phyloP scores from a whole-genome alignment of 2,113 vertebrate genomes.

The Genyomyrus donnyi region DNA sequence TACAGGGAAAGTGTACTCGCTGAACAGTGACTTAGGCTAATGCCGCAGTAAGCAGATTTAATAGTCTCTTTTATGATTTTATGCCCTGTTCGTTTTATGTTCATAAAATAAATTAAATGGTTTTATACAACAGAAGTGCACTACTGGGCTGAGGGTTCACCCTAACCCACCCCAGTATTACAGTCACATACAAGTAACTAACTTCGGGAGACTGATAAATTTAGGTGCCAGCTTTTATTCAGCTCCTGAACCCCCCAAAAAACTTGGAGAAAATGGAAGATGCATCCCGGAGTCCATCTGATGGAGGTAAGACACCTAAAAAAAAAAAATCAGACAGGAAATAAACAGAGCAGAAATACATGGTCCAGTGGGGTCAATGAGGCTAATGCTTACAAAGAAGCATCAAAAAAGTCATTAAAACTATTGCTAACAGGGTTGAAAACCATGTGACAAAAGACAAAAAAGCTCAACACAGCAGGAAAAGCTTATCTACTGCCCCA shows the following conservation, averaged over 20 bases:
- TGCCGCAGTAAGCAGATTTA: not conserved
- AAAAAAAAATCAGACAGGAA: slow-evolving; percentile 16
- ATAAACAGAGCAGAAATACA: not conserved
- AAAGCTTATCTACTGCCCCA: not conserved
- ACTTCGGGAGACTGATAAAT: not conserved
- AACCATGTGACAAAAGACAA: not conserved
- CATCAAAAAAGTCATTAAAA: not conserved
- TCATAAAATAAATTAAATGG: not conserved
- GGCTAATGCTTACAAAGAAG: not conserved
- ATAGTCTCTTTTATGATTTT: not conserved
- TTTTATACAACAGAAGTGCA: not conserved
- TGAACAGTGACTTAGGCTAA: not conserved
- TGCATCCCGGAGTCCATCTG: slow-evolving; percentile 49
- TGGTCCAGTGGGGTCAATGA: not conserved
- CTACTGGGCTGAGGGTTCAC: not conserved
- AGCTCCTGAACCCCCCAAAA: slow-evolving; percentile 49
- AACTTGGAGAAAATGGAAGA: slow-evolving; percentile 54
- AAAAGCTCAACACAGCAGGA: not conserved
- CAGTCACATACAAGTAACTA: not conserved
- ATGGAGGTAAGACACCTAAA: slow-evolving; percentile 37
- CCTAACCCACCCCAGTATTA: not conserved
- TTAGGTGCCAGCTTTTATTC: not conserved
- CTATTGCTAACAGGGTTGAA: not conserved
- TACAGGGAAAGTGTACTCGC: not conserved
- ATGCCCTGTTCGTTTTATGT: not conserved